Conservation (phyloP, 2,888 invertebrate genomes). For the Quadroppia sp. region DNA sequence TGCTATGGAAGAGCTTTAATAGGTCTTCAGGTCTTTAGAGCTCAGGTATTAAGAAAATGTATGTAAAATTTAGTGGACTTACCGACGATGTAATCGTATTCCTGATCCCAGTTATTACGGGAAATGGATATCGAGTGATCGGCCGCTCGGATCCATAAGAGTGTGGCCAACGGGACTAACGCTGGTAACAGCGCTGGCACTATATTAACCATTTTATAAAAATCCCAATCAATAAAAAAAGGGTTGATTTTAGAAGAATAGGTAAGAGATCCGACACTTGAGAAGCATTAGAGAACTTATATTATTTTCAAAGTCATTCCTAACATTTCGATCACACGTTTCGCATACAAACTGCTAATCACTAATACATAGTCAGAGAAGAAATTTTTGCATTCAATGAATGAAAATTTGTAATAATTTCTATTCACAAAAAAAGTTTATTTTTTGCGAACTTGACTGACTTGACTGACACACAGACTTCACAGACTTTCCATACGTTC, state of each 20-base stretch:
- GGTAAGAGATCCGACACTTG: neutral
- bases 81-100: constrained; percentile 49
- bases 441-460: neutral
- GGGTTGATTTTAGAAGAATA: neutral
- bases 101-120: constrained; percentile 47
- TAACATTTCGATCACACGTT: neutral
- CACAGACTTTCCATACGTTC: neutral
- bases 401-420: neutral
- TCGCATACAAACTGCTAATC: neutral
- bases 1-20: too few relatives aligned
- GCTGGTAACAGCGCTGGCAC: constrained; percentile 45
- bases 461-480: constrained; percentile 10
- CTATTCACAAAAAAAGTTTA: neutral
- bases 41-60: neutral
- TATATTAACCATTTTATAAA: constrained; percentile 40
- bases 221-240: neutral
- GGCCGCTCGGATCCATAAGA: constrained; percentile 47
- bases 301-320: neutral
- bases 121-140: constrained; percentile 47
- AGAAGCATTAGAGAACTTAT: neutral
- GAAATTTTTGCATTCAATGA: neutral
- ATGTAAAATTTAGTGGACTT: too few relatives aligned
- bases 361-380: constrained; percentile 4
- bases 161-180: constrained; percentile 47
- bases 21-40: too few relatives aligned